Evolutionary conservation across 1,140 invertebrate genomes (phyloP).

Genomic region (Vollenhovia emeryi): DNA sequence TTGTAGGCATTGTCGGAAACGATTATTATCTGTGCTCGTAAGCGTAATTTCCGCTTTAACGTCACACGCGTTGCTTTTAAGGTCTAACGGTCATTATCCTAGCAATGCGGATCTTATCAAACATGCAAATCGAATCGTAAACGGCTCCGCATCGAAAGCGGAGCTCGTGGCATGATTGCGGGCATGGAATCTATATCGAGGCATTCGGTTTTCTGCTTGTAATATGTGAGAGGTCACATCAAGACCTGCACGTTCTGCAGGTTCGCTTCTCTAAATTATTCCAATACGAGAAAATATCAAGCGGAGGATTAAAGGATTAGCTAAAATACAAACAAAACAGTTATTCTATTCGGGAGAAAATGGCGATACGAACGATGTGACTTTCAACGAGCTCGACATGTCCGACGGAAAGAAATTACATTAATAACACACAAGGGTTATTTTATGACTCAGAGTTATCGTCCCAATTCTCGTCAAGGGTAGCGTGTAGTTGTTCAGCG

Average conservation of each 20-base stretch:
- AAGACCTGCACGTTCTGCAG: neutral
- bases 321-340: neutral
- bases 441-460: neutral
- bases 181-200: slow-evolving; percentile 27
- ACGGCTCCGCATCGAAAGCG: slow-evolving; percentile 51
- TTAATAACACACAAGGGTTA: neutral
- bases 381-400: neutral
- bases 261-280: neutral
- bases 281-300: neutral
- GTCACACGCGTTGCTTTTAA: slow-evolving; percentile 66
- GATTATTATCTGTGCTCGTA: slow-evolving; percentile 47
- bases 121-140: slow-evolving; percentile 69
- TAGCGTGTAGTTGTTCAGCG: neutral
- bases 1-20: slow-evolving; percentile 36
- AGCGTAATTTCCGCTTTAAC: slow-evolving; percentile 52
- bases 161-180: slow-evolving; percentile 44
- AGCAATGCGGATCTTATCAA: slow-evolving; percentile 62
- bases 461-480: neutral
- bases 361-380: neutral
- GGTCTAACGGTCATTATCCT: slow-evolving; percentile 67
- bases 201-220: slow-evolving; percentile 4
- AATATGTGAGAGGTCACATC: slow-evolving; percentile 2
- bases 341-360: neutral
- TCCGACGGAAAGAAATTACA: neutral
- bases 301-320: no score